Base-by-base conservation (phyloP, 2,113 vertebrate species). In the Scopus umbretta region DNA sequence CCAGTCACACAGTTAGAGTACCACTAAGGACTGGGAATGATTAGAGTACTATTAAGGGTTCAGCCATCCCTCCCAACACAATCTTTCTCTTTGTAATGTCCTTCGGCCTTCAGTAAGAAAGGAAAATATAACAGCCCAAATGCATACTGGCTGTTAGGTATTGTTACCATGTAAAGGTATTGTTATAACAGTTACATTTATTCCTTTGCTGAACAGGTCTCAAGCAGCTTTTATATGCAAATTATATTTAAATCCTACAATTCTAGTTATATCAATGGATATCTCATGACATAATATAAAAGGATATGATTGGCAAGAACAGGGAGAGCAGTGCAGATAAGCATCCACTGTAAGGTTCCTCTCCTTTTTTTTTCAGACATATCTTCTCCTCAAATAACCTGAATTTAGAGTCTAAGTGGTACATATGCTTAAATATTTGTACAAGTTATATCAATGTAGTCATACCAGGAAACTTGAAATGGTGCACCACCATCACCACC, bases 281-380 rank as follows among this genome's bases (percentile, higher is more conserved):
- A 67, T 13, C 14, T 42, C 15, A 15, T 59, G 4, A 18, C 11
- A 13, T 32, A 73, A 11, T 11, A 78, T 26, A 70, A 82, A 82
- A 83, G 1, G 7, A 14, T 55, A 43, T n/a, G 6, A 40, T 11
- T 45, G 26, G 9, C 16, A 58, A 75, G 21, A 82, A 45, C 11
- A 88, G 12, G 7, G 9, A 81, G 3, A 58, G 2, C 11, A 58
- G 6, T 45, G 7, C 22, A 70, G 38, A 21, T 43, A 74, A 92
- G 6, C 8, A 74, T 49, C 9, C n/a, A n/a, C n/a, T n/a, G n/a
- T n/a, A n/a, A n/a, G n/a, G 2, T 7, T 34, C 81, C n/a, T 14
- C 32, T 32, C 34, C 12, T 4, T 10, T 13, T 89, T 86, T 59
- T 73, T 53, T 45, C 2, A 4, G 23, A 13, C 0, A 0, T 18